phyloP scores from a whole-genome alignment of 2,888 invertebrate species.

The Eurytoma californica region DNA sequence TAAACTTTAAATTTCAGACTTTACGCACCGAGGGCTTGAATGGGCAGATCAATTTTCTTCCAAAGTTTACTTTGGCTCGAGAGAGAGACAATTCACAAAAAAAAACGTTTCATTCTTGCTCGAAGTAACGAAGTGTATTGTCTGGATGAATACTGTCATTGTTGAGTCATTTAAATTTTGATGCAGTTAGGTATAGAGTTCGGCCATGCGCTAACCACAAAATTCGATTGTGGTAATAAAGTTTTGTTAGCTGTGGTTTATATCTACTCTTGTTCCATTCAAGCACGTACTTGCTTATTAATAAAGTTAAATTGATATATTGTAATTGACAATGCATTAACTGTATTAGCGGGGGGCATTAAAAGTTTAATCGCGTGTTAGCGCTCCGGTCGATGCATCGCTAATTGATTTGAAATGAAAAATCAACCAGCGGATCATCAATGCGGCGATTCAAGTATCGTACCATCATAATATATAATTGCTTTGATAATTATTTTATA shows the following conservation, averaged over 20 bases:
- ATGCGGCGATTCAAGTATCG: too few relatives aligned
- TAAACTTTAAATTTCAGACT: too few relatives aligned
- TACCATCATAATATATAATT: too few relatives aligned
- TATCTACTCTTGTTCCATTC: background rate
- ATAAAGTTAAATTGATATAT: constrained; percentile 17
- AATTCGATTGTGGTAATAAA: constrained; percentile 14
- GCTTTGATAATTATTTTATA: too few relatives aligned
- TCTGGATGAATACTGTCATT: constrained; percentile 1
- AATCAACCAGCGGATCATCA: too few relatives aligned
- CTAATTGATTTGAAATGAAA: background rate
- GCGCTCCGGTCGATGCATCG: background rate
- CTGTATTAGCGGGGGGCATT: background rate
- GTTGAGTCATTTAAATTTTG: constrained; percentile 12
- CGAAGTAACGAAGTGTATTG: background rate
- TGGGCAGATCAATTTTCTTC: too few relatives aligned
- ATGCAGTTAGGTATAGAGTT: background rate
- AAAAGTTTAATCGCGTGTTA: background rate
- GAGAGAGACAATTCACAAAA: too few relatives aligned
- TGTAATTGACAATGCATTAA: background rate
- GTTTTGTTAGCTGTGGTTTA: constrained; percentile 23
- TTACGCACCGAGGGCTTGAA: too few relatives aligned
- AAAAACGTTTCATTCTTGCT: background rate
- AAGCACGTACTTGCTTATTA: background rate
- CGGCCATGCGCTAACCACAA: constrained; percentile 10
- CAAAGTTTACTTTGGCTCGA: too few relatives aligned